Evolutionary conservation across 2,113 vertebrate genomes (phyloP), one percentile per base, ranked within the genome.

Genomic region (Loxodonta africana): DNA sequence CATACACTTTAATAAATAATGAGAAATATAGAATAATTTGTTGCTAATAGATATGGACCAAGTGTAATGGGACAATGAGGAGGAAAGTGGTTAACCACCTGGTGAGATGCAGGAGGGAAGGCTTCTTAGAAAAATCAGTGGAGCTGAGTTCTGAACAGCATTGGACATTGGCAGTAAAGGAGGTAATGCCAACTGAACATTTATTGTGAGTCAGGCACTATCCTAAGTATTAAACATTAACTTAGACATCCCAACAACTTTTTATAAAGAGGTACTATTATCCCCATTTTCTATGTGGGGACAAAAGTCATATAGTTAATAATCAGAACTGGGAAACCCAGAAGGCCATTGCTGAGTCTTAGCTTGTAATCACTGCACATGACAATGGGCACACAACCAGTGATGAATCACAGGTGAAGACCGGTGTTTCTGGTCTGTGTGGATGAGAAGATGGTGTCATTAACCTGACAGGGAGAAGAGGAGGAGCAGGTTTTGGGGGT

Each of bases 261-360:
- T 90, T 73, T 74, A 62, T 83, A 71, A 80, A 78, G 65, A 83
- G 44, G 51, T 18, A 25, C 48, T 71, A 81, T 65, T n/a, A 65
- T 28, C 78, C 86, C 44, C 88, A 85, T 63, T 88, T 73, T 81
- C 65, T 91, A 14, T 86, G 6, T 94, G 46, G 53, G 26, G 78
- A 81, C 69, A 93, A 77, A 81, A 33, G 80, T 82, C 71, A 57
- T 11, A 60, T 26, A 74, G 30, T 15, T 78, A 25, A 82, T 53
- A 30, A 74, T 78, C 9, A 91, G 92, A 93, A 80, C 23, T 53
- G 51, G 73, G 44, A 73, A 91, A 88, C 37, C 94, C 48, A 69
- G 41, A 88, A 85, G 89, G n/a, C 71, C 65, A 63, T 91, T 84
- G 65, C 63, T 95, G 90, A 95, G 21, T 41, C 48, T 69, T 33